Conservation (phyloP, 2,797 vertebrate species). For the Limnodromus scolopaceus region DNA sequence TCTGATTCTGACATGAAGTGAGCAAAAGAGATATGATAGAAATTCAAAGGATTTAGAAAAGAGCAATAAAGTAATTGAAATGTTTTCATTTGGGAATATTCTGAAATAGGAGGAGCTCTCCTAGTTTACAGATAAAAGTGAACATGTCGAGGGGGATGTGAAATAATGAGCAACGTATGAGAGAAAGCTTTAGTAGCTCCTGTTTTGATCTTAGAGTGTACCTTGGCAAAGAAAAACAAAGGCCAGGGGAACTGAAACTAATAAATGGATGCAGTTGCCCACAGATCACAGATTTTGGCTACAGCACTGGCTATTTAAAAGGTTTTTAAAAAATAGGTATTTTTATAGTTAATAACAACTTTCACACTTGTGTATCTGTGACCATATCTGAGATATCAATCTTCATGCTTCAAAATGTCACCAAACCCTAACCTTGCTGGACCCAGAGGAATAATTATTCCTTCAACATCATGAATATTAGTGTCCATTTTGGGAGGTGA, state of each 20-base stretch:
- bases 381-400: background rate
- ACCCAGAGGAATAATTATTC: background rate
- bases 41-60: background rate
- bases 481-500: background rate
- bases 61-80: background rate
- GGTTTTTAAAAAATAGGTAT: background rate
- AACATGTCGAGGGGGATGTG: background rate
- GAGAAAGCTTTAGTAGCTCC: background rate
- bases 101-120: background rate
- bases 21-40: background rate
- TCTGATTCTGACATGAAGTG: background rate
- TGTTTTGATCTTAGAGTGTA: background rate
- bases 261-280: background rate
- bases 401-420: background rate
- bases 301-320: background rate
- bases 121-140: background rate
- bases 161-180: background rate
- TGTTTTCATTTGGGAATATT: background rate
- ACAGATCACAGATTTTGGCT: background rate
- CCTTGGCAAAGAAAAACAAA: background rate
- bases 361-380: background rate
- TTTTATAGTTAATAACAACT: background rate
- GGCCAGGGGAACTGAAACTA: background rate
- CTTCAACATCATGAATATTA: background rate
- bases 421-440: background rate